These are phyloP conservation scores for Chironomus tentans DNA, from an alignment of 2,888 invertebrate genomes.

Conservation along the genomic window DNA sequence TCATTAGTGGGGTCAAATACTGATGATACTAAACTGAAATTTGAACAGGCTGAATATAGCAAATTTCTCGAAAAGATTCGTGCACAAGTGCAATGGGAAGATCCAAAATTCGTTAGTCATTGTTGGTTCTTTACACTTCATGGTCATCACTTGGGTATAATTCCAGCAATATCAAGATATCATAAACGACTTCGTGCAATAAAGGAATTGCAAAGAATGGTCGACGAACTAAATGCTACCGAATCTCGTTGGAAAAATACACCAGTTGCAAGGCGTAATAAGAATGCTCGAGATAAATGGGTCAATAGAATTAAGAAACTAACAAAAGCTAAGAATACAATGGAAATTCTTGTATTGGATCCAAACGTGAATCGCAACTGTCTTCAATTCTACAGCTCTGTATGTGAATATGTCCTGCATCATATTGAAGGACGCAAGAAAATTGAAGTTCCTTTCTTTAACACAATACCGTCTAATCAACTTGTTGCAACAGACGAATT, in stretches of 20 bases:
- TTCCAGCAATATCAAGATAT: constrained; percentile 82
- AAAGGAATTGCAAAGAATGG: constrained; percentile 76
- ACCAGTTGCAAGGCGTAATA: constrained; percentile 66
- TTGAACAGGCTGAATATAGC: constrained; percentile 70
- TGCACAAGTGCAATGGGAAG: constrained; percentile 54
- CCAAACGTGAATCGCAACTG: constrained; percentile 70
- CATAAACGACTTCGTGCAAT: constrained; percentile 56
- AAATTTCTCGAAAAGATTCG: constrained; percentile 61
- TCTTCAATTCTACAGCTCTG: constrained; percentile 78
- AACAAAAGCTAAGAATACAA: constrained; percentile 39
- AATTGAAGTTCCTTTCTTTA: constrained; percentile 43
- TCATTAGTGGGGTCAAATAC: constrained; percentile 62
- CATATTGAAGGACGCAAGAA: constrained; percentile 51
- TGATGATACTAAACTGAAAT: constrained; percentile 74
- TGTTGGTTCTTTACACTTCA: constrained; percentile 96
- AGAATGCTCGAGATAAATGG: constrained; percentile 77
- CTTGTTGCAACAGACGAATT: constrained; percentile 63
- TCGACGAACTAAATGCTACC: constrained; percentile 72
- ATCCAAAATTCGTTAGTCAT: constrained; percentile 87
- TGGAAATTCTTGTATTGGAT: constrained; percentile 79
- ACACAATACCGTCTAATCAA: constrained; percentile 48
- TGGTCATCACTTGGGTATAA: constrained; percentile 83
- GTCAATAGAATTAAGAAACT: constrained; percentile 73
- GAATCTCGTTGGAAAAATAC: constrained; percentile 75
- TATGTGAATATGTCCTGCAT: constrained; percentile 66